These are phyloP conservation scores for Sinotaia quadrata DNA, from an alignment of 2,888 invertebrate species.

Conservation along the genomic window DNA sequence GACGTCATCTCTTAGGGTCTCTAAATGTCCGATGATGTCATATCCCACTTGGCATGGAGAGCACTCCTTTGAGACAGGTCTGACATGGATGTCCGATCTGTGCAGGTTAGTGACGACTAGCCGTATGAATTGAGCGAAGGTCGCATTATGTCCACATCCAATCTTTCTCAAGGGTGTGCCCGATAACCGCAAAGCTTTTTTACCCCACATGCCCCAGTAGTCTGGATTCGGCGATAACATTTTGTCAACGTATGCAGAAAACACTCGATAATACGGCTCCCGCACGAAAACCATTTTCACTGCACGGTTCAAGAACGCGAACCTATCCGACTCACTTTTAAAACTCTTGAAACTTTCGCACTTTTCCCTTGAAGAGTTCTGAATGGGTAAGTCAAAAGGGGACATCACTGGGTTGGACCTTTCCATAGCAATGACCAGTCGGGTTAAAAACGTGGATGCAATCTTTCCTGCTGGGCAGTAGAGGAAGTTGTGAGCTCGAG, in stretches of 20 bases:
- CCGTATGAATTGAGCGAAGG: conserved; percentile 29
- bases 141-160: conserved; percentile 28
- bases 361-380: conserved; percentile 6
- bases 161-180: neutral
- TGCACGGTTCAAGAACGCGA: conserved; percentile 12
- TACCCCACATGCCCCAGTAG: conserved; percentile 38
- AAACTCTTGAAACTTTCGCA: neutral
- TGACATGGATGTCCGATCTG: conserved; percentile 35
- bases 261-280: conserved; percentile 40
- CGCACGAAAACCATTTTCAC: conserved; percentile 37
- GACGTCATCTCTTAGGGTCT: conserved; percentile 35
- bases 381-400: conserved; percentile 29
- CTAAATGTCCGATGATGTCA: conserved; percentile 42
- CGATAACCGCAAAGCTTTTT: neutral
- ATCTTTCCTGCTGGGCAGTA: conserved; percentile 25
- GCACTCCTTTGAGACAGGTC: conserved; percentile 32
- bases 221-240: conserved; percentile 41
- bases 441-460: conserved; percentile 31
- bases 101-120: conserved; percentile 5
- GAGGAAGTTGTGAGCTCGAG: neutral
- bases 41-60: conserved; percentile 38
- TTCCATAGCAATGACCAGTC: conserved; percentile 28
- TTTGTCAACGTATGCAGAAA: conserved; percentile 44
- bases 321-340: neutral
- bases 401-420: conserved; percentile 20